A percentile compares a stretch with the other conserved stretches of the same genome.
phyloP scores from a whole-genome alignment of 2,888 invertebrate genomes.

The Heliothis peltigera region DNA sequence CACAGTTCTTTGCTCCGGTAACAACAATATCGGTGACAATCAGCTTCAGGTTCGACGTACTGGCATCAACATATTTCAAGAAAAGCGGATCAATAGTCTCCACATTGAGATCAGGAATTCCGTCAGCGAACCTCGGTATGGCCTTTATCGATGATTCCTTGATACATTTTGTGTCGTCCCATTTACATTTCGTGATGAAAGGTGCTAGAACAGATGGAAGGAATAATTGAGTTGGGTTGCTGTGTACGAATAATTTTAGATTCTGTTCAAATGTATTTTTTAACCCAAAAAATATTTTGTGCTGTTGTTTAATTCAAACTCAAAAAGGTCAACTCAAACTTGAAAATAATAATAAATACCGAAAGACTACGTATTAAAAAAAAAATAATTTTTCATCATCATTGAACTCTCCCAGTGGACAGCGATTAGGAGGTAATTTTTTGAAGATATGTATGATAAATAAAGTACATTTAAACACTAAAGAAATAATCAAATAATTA shows the following conservation, averaged over 20 bases:
- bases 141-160: conserved; percentile 64
- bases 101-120: conserved; percentile 71
- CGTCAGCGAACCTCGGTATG: conserved; percentile 66
- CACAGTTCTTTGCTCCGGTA: conserved; percentile 71
- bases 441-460: no score
- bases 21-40: conserved; percentile 65
- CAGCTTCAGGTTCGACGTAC: conserved; percentile 67
- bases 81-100: conserved; percentile 70
- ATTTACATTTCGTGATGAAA: conserved; percentile 71
- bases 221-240: conserved; percentile 7
- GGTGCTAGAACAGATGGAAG: conserved; percentile 59
- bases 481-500: conserved; percentile 16
- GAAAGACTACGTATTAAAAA: no score
- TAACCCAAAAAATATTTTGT: no score
- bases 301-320: no score
- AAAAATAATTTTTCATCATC: no score
- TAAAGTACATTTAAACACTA: no score
- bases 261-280: no score
- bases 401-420: no score
- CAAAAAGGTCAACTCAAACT: no score
- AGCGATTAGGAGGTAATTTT: no score
- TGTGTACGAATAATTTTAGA: background rate
- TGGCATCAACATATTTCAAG: conserved; percentile 71
- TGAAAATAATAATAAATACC: no score
- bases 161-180: conserved; percentile 72